These are phyloP conservation scores for Zhengitettix transpicula DNA, from an alignment of 2,888 invertebrate genomes.

Conservation along the genomic window DNA sequence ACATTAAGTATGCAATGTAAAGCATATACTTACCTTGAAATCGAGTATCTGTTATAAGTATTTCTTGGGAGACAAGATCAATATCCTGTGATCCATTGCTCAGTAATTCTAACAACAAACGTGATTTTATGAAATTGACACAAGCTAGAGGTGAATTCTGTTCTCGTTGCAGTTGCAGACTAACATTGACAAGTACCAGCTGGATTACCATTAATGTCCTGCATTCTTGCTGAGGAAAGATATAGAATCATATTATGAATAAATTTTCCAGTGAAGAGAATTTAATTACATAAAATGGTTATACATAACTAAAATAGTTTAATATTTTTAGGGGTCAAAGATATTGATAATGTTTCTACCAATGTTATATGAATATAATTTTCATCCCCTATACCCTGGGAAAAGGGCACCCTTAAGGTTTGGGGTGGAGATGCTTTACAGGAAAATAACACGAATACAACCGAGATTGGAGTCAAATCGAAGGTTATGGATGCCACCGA, in stretches of 20 bases:
- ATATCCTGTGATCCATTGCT: conserved; percentile 83
- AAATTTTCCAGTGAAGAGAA: not conserved
- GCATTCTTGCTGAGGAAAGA: not conserved
- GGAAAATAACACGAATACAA: too few relatives aligned
- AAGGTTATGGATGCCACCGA: too few relatives aligned
- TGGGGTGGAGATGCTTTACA: too few relatives aligned
- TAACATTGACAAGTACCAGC: conserved; percentile 74
- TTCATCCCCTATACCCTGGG: too few relatives aligned
- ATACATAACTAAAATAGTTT: too few relatives aligned
- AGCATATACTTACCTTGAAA: conserved; percentile 30
- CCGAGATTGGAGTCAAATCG: too few relatives aligned
- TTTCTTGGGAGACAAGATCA: conserved; percentile 84
- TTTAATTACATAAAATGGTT: not conserved
- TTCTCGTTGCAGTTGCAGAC: conserved; percentile 42
- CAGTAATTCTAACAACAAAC: conserved; percentile 66
- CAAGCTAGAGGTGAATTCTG: conserved; percentile 44
- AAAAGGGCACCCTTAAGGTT: too few relatives aligned
- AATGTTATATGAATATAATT: too few relatives aligned
- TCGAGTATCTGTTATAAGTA: conserved; percentile 62
- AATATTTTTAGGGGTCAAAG: too few relatives aligned
- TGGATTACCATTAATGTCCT: conserved; percentile 63
- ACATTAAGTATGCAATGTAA: not conserved
- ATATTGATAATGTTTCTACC: too few relatives aligned
- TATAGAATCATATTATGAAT: not conserved
- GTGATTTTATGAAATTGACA: conserved; percentile 82